A percentile compares a stretch with the other conserved stretches of the same genome.
These are phyloP conservation scores for Drosophila stalkeri DNA, from an alignment of 2,888 invertebrate species.

Conservation along the genomic window DNA sequence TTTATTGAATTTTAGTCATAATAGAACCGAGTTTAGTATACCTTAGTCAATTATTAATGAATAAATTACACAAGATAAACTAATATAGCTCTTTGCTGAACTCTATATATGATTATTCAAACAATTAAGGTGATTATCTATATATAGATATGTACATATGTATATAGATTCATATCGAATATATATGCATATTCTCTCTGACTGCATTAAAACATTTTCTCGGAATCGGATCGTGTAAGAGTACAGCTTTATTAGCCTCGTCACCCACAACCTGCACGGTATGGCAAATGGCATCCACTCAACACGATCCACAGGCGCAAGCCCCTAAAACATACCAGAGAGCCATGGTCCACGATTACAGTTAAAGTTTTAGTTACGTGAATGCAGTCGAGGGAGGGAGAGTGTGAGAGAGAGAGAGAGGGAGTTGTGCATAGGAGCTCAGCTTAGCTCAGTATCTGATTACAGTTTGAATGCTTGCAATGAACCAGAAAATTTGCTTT, in stretches of 20 bases:
- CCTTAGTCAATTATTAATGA: background rate
- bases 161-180: background rate
- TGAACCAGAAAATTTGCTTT: slow-evolving; percentile 79
- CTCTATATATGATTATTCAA: background rate
- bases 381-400: background rate
- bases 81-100: background rate
- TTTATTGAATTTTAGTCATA: no score
- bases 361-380: slow-evolving; percentile 19
- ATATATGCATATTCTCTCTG: background rate
- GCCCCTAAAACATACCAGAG: background rate
- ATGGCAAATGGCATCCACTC: slow-evolving; percentile 17
- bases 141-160: background rate
- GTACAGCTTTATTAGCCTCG: slow-evolving; percentile 14
- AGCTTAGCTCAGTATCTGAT: slow-evolving; percentile 63
- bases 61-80: background rate
- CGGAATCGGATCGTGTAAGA: slow-evolving; percentile 2
- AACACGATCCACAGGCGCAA: slow-evolving; percentile 32
- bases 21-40: no score
- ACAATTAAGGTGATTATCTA: background rate
- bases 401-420: background rate
- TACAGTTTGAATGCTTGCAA: slow-evolving; percentile 79
- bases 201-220: background rate
- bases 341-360: slow-evolving; percentile 17
- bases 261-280: slow-evolving; percentile 11
- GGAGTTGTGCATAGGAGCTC: background rate